phyloP scores from a whole-genome alignment of 2,888 invertebrate genomes.

The Drosophila histrio region DNA sequence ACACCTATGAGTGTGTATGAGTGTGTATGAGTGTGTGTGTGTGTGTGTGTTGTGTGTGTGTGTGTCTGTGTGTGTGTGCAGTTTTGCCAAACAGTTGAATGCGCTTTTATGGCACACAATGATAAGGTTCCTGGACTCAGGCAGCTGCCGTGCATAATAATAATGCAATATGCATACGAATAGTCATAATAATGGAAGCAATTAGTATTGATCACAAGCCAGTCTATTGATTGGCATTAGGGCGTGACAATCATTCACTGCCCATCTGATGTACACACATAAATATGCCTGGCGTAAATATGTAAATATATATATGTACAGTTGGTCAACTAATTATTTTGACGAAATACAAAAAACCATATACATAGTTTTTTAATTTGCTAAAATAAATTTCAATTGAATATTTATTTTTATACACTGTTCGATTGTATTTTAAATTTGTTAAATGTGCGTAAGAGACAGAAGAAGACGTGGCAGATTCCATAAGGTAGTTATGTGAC shows the following conservation, averaged over 20 bases:
- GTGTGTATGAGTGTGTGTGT: neutral
- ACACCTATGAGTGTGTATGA: neutral
- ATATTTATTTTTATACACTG: no score
- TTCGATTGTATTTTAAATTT: no score
- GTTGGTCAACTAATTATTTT: no score
- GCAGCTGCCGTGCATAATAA: slow-evolving; percentile 52
- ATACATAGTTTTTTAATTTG: no score
- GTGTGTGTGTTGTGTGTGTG: neutral
- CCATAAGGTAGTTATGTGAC: no score
- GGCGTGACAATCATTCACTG: slow-evolving; percentile 29
- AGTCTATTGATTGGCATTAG: slow-evolving; percentile 23
- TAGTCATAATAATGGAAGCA: slow-evolving; percentile 64
- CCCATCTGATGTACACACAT: neutral
- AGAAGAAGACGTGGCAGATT: no score
- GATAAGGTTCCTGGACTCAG: slow-evolving; percentile 33
- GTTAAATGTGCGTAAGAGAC: no score
- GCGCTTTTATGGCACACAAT: slow-evolving; percentile 58
- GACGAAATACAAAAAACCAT: no score
- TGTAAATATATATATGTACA: no score
- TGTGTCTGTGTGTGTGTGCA: neutral
- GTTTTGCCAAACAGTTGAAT: slow-evolving; percentile 56
- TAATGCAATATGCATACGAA: slow-evolving; percentile 60
- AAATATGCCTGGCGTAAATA: no score
- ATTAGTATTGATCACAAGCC: slow-evolving; percentile 66
- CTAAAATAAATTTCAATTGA: no score